Percentiles rank a stretch among this genome's conserved stretches.
phyloP scores from a whole-genome alignment of 2,113 vertebrate species.

The Archilochus colubris region DNA sequence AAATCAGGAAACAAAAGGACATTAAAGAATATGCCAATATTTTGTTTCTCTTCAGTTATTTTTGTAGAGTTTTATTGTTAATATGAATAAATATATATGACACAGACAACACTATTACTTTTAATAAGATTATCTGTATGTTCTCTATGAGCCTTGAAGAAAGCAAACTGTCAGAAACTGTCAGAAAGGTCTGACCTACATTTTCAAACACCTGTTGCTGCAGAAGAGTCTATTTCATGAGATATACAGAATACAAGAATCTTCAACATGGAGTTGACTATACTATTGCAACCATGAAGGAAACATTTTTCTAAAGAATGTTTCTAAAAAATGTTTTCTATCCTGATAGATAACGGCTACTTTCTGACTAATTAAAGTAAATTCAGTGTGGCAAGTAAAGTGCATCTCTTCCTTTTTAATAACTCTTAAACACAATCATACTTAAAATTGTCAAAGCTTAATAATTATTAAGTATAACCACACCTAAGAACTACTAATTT shows the following conservation, averaged over 20 bases:
- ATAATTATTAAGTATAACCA: neutral
- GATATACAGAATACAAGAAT: neutral
- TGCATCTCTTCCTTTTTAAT: neutral
- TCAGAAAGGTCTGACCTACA: neutral
- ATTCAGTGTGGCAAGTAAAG: neutral
- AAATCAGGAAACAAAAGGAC: constrained; percentile 52
- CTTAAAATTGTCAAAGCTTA: neutral
- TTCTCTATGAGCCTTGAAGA: neutral
- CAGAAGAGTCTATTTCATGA: neutral
- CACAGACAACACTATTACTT: rapidly evolving
- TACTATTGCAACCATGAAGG: neutral
- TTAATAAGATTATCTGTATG: neutral
- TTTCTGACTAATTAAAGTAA: neutral
- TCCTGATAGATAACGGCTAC: neutral
- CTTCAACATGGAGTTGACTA: neutral
- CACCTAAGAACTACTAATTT: neutral
- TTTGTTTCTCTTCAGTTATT: neutral
- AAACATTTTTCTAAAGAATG: neutral
- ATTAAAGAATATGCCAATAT: neutral
- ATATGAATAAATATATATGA: neutral
- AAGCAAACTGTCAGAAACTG: neutral
- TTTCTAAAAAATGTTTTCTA: neutral
- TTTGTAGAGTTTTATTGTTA: neutral
- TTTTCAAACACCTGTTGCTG: neutral
- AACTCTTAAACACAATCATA: neutral